Base-by-base conservation (phyloP, 2,797 vertebrate genomes). In the Neosilurus hyrtlii region DNA sequence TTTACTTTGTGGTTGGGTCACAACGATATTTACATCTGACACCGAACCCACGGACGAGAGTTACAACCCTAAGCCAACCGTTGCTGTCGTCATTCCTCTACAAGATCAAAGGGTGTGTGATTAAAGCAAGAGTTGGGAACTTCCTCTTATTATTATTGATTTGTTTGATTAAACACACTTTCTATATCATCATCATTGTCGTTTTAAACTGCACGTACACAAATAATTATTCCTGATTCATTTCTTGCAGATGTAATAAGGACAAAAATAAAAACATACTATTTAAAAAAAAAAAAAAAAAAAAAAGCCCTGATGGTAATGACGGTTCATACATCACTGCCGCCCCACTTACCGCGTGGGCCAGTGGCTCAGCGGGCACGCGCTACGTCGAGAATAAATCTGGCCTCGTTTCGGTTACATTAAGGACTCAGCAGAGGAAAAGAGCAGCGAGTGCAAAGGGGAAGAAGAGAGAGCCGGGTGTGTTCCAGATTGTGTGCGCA, bases 351-450 rank as follows among this genome's bases (percentile, higher is more conserved):
- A 79, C 51, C 59, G 82, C 59, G 15, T 78, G 59, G 66, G 59
- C 86, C 51, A 83, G 72, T 68, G 37, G 85, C 85, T 76, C 80
- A 73, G 83, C 79, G 62, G 56, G 67, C 80, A 82, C 77, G 70
- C 24, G 43, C 74, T 63, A 65, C 51, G 75, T 82, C 49, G 70
- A 49, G 43, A 26, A 15, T 24, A 62, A 86, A 71, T 67, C 78
- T 84, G 86, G 62, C 88, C 88, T 86, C 74, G 68, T 83, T 89
- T 88, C 63, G 43, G 71, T 72, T 72, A 66, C 82, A 84, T 86
- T 83, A 74, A 85, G 85, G 77, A 84, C 83, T 85, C 80, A 51
- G 83, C 82, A 86, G 79, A 87, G 78, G 63, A 73, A 56, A 56
- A 24, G 14, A 24, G 22, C 12, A 62, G 75, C 24, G 56, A 16